phyloP scores from a whole-genome alignment of 2,888 invertebrate species.

The Ditula angustiorana region DNA sequence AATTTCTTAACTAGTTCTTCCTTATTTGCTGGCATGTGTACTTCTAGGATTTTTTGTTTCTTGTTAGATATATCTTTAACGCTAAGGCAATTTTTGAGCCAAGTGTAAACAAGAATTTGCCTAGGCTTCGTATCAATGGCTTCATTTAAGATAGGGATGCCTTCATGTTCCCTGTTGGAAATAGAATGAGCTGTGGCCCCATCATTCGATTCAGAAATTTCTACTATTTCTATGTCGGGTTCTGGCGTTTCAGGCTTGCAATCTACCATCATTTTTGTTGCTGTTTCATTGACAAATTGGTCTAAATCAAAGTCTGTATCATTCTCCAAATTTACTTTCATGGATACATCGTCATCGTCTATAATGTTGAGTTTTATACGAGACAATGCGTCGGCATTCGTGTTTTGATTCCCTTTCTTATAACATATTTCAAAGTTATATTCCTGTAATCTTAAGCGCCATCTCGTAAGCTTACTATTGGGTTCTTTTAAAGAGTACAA shows the following conservation, averaged over 20 bases:
- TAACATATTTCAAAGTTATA: slow-evolving; percentile 44
- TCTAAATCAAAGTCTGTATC: background rate
- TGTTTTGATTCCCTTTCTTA: slow-evolving; percentile 42
- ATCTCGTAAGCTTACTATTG: slow-evolving; percentile 44
- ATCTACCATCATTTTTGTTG: background rate
- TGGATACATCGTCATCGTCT: slow-evolving; percentile 33
- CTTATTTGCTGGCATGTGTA: slow-evolving; percentile 45
- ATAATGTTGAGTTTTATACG: slow-evolving; percentile 37
- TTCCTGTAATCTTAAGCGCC: slow-evolving; percentile 46
- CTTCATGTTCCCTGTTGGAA: slow-evolving; percentile 29
- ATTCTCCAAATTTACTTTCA: slow-evolving; percentile 16
- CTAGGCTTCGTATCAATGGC: slow-evolving; percentile 51
- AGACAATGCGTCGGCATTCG: slow-evolving; percentile 45
- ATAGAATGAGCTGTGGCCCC: slow-evolving; percentile 29
- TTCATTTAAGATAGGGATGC: slow-evolving; percentile 50
- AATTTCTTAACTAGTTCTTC: slow-evolving; percentile 45
- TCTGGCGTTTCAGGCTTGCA: background rate
- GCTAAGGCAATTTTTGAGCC: slow-evolving; percentile 43
- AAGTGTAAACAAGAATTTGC: slow-evolving; percentile 47
- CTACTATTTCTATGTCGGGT: background rate
- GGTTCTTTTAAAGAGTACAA: slow-evolving; percentile 42
- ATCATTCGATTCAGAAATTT: slow-evolving; percentile 1
- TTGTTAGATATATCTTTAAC: slow-evolving; percentile 45
- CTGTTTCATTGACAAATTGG: background rate
- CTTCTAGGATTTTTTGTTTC: slow-evolving; percentile 49